Evolutionary conservation across 1,140 invertebrate species (phyloP).

Genomic region (Holotrichia oblita): DNA sequence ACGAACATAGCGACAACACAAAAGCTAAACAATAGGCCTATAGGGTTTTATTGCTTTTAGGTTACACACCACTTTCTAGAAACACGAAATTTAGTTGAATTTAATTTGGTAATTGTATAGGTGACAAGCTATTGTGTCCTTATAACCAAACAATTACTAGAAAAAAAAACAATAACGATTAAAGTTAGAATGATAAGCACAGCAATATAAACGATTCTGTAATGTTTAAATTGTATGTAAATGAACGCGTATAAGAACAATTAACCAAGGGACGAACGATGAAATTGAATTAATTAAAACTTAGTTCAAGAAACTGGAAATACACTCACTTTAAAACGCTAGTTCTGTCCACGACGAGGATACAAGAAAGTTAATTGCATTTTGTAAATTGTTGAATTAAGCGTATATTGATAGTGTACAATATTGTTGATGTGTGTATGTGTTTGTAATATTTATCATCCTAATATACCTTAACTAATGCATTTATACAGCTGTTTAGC

Average conservation of each 20-base stretch:
- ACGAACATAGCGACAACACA: too few relatives aligned
- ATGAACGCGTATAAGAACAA: slow-evolving; percentile 7
- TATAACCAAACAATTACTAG: background rate
- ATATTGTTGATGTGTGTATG: slow-evolving; percentile 12
- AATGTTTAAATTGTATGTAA: background rate
- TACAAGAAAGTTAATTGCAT: slow-evolving; percentile 8
- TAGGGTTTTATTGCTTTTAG: too few relatives aligned
- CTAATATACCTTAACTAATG: background rate
- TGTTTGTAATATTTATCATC: background rate
- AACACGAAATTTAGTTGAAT: background rate
- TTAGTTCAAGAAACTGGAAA: slow-evolving; percentile 13
- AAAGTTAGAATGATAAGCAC: background rate
- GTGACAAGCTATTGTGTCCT: background rate
- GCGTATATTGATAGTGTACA: background rate
- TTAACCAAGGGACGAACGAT: background rate
- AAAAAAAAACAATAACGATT: background rate
- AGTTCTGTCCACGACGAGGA: background rate
- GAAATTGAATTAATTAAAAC: slow-evolving; percentile 1
- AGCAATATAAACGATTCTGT: background rate
- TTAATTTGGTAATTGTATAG: background rate
- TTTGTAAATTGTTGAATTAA: slow-evolving; percentile 9
- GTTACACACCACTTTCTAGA: too few relatives aligned
- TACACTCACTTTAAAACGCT: background rate
- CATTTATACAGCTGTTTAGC: background rate
- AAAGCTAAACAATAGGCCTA: too few relatives aligned